Conservation (phyloP, 2,888 invertebrate species). For the Lingula anatina region DNA sequence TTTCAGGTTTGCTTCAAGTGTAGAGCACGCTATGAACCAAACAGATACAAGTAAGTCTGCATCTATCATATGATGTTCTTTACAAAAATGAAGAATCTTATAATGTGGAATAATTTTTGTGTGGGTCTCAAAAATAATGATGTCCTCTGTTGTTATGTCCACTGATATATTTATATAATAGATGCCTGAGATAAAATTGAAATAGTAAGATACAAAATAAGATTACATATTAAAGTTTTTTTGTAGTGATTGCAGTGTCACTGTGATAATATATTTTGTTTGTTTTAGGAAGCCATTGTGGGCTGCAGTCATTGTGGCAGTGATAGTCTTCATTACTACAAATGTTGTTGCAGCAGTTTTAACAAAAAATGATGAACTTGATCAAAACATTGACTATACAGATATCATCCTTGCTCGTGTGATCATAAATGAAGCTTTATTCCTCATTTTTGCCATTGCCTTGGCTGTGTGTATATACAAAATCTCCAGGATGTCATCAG, state of each 20-base stretch:
- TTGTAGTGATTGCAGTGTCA: not conserved
- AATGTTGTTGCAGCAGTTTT: constrained; percentile 39
- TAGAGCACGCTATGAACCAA: constrained; percentile 38
- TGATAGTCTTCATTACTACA: constrained; percentile 34
- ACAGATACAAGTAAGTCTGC: constrained; percentile 39
- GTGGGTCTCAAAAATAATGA: too few relatives aligned
- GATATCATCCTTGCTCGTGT: constrained; percentile 37
- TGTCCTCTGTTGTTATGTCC: too few relatives aligned
- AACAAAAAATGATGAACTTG: constrained; percentile 20
- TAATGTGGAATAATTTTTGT: too few relatives aligned
- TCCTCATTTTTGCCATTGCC: constrained; percentile 33
- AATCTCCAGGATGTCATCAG: constrained; percentile 41
- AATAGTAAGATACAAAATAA: too few relatives aligned
- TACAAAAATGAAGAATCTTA: too few relatives aligned
- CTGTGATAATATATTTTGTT: not conserved
- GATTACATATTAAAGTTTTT: too few relatives aligned
- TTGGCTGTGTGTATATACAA: constrained; percentile 42
- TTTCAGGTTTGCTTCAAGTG: constrained; percentile 45
- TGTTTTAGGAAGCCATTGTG: constrained; percentile 27
- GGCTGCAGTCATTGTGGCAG: constrained; percentile 23
- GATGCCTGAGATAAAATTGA: too few relatives aligned
- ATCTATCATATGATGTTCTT: too few relatives aligned
- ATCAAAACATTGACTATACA: constrained; percentile 20
- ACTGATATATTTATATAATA: too few relatives aligned
- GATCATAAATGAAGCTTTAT: constrained; percentile 42